Percentiles rank a stretch among this genome's conserved stretches.
Conservation (phyloP, 2,113 vertebrate genomes). For the Oncorhynchus keta region DNA sequence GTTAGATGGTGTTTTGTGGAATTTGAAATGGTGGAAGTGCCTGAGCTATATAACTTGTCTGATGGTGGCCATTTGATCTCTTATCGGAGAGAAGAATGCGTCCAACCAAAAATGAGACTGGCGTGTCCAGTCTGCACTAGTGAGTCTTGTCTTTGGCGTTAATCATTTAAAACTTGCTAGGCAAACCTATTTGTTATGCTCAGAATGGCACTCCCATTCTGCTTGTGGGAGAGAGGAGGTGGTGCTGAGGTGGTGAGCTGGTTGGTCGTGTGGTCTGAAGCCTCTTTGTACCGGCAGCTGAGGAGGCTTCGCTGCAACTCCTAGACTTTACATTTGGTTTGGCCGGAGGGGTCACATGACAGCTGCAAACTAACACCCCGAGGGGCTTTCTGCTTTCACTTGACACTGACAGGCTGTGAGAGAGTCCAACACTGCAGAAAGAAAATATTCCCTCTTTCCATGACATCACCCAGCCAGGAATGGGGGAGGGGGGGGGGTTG, state of each 20-base stretch:
- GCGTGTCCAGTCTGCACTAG: slow-evolving; percentile 17
- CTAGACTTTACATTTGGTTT: slow-evolving; percentile 68
- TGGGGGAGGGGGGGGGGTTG: slow-evolving; percentile 35
- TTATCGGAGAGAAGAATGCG: slow-evolving; percentile 30
- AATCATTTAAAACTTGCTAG: slow-evolving; percentile 51
- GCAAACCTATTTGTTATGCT: slow-evolving; percentile 55
- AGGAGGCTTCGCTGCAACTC: slow-evolving; percentile 64
- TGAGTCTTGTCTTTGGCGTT: slow-evolving; percentile 31
- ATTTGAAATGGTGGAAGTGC: not conserved
- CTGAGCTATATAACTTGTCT: not conserved
- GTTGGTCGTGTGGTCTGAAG: slow-evolving; percentile 52
- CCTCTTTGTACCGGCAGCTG: slow-evolving; percentile 74
- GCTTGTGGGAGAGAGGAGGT: slow-evolving; percentile 18
- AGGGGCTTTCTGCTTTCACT: slow-evolving; percentile 74
- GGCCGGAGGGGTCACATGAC: slow-evolving; percentile 77
- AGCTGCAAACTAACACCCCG: slow-evolving; percentile 76
- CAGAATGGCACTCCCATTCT: slow-evolving; percentile 44
- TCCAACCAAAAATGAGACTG: not conserved
- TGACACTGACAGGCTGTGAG: slow-evolving; percentile 78
- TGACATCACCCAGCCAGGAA: slow-evolving; percentile 83
- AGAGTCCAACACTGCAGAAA: slow-evolving; percentile 74
- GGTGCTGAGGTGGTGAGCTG: slow-evolving; percentile 28
- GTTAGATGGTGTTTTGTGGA: not conserved
- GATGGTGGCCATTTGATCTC: not conserved
- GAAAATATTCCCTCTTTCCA: slow-evolving; percentile 84